Evolutionary conservation across 2,113 vertebrate species (phyloP), one percentile per base, ranked within the genome.

Genomic region (Trichechus manatus): DNA sequence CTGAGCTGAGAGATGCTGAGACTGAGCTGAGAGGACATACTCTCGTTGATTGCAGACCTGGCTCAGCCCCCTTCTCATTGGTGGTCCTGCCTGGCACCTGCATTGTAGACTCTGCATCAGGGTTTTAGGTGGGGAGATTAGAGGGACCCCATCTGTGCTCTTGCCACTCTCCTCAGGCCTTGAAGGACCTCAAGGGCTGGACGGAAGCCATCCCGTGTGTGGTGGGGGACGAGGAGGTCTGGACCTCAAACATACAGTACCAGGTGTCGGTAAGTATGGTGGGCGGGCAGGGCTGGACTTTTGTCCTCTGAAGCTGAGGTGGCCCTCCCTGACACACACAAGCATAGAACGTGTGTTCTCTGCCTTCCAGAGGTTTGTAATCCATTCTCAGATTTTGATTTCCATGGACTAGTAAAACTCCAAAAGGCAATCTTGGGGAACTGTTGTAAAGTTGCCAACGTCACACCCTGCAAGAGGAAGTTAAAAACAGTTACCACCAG

Each of bases 151-250:
- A 0, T 9, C 10, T 3, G 2, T 0, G 0, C 27, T 0, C 6
- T 8, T 42, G 25, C 91, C n/a, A 39, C 72, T 22, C 39, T n/a
- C 0, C 19, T 10, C 80, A 99, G 99, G 99, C 98, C 0, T 97
- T 99, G 0, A 97, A 96, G 3, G 96, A 98, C 9, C 95, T 99
- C 77, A 99, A 99, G 97, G 99, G 97, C 89, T 98, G 59, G 97
- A 99, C 99, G 0, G 99, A 99, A 98, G 98, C 99, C 93, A 98
- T 99, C 95, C 99, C 99, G 0, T 99, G 99, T 1, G 99, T 99
- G 93, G 98, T 99, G 0, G 99, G 99, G 6, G 99, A 99, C 1
- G 99, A 99, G 80, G 99, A 99, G 44, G 99, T 99, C 89, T 99
- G 99, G 99, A 99, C 99, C 0, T 92, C 97, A 0, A 98, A 99